Evolutionary conservation across 2,113 vertebrate genomes (phyloP), one percentile per base, ranked within the genome.

Genomic region (Strigops habroptila): DNA sequence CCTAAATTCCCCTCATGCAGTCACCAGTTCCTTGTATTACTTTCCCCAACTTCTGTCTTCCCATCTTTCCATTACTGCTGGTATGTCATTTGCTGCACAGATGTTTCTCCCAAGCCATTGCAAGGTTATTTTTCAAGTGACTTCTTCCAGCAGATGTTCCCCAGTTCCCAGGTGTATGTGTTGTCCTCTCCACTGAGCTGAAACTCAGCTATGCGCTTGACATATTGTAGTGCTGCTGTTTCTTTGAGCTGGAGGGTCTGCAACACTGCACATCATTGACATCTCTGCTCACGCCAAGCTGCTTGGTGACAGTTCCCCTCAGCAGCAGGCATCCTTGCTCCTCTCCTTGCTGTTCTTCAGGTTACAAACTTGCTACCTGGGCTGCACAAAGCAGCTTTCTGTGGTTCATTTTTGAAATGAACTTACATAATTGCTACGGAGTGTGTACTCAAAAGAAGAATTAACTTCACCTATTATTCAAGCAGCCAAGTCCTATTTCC

Each of bases 141-240:
- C 83, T 97, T 98, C 97, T 95, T 89, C 95, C 93, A 97, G 74
- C 97, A 98, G 98, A 97, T 98, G 98, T 97, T 98, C 92, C 93
- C 80, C 48, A 33, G 80, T 95, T 95, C 94, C 88, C 95, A 97
- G 95, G 97, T 97, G 94, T 77, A 43, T 28, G 53, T 4, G 41
- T 30, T 90, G 86, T 71, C 80, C 92, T 71, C 70, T 91, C 90
- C 73, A 76, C 63, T 94, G 94, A 95, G 88, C 86, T 0, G 73
- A 86, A 97, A 62, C 69, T 80, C 91, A 39, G 60, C 0, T 4
- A 85, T 30, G 55, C 3, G 0, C 74, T 86, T 67, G 64, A 88
- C 93, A 91, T 86, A 90, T 78, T 90, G 75, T 25, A 49, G 43
- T 25, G 63, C 80, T 0, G 0, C 70, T 55, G 57, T 7, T 30